Percentiles rank a stretch among this genome's conserved stretches.
These are phyloP conservation scores for Apolygus lucorum DNA, from an alignment of 1,140 invertebrate species.

Conservation along the genomic window DNA sequence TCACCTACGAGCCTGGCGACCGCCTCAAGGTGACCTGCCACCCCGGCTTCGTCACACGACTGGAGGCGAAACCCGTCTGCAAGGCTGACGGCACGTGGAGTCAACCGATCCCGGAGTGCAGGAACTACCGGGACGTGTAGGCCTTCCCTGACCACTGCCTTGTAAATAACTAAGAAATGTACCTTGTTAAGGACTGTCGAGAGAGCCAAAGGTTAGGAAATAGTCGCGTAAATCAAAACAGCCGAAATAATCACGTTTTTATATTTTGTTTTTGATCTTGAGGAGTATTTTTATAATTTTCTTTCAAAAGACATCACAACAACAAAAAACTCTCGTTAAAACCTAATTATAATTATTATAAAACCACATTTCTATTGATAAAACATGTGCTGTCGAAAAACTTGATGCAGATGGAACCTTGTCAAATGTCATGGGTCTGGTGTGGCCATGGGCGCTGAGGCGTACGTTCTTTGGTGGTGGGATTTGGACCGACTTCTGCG, in stretches of 20 bases:
- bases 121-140: conserved; percentile 34
- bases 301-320: background rate
- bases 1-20: conserved; percentile 66
- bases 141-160: background rate
- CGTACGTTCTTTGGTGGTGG: background rate
- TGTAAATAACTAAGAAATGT: background rate
- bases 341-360: background rate
- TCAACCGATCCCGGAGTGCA: conserved; percentile 35
- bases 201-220: too few species aligned
- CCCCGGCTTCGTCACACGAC: conserved; percentile 49
- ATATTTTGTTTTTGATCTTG: background rate
- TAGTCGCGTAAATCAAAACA: background rate
- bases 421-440: background rate
- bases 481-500: too few species aligned
- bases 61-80: conserved; percentile 32
- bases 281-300: background rate
- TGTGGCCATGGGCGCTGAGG: background rate
- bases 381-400: too few species aligned
- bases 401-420: background rate
- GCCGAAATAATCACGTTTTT: background rate
- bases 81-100: conserved; percentile 34
- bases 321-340: background rate
- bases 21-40: conserved; percentile 61
- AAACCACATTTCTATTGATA: too few species aligned
- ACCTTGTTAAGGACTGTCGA: background rate